Percentiles rank a stretch among this genome's conserved stretches.
Evolutionary conservation across 2,888 invertebrate species (phyloP).

Genomic region (Pterobdella sp.): DNA sequence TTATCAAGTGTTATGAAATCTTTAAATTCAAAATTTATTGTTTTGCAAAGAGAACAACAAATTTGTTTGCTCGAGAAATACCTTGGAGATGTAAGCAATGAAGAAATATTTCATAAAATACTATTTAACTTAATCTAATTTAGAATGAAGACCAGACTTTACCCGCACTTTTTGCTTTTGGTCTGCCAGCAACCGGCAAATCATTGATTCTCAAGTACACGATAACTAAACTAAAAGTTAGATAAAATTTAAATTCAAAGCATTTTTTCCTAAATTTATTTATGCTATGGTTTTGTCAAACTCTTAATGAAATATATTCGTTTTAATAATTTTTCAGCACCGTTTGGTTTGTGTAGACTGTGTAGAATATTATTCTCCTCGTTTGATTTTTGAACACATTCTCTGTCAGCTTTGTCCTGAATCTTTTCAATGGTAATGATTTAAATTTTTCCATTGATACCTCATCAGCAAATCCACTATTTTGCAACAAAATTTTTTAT

Average conservation of each 20-base stretch:
- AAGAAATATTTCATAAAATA: background rate
- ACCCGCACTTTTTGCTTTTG: conserved; percentile 8
- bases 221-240: background rate
- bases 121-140: background rate
- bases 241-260: background rate
- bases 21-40: no score
- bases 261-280: background rate
- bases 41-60: background rate
- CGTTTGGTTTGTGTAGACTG: conserved; percentile 64
- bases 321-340: conserved; percentile 39
- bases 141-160: background rate
- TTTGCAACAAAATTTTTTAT: background rate
- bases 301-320: background rate
- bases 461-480: background rate
- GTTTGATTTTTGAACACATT: conserved; percentile 69
- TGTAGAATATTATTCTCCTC: conserved; percentile 70
- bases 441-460: background rate
- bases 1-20: no score
- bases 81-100: conserved; percentile 3
- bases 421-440: background rate
- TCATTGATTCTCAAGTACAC: background rate
- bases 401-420: conserved; percentile 57
- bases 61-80: background rate
- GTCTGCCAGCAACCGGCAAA: conserved; percentile 13
- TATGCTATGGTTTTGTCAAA: background rate